Evolutionary conservation across 2,888 invertebrate genomes (phyloP), one percentile per base, ranked within the genome.

Genomic region (Cephus sareptanus): DNA sequence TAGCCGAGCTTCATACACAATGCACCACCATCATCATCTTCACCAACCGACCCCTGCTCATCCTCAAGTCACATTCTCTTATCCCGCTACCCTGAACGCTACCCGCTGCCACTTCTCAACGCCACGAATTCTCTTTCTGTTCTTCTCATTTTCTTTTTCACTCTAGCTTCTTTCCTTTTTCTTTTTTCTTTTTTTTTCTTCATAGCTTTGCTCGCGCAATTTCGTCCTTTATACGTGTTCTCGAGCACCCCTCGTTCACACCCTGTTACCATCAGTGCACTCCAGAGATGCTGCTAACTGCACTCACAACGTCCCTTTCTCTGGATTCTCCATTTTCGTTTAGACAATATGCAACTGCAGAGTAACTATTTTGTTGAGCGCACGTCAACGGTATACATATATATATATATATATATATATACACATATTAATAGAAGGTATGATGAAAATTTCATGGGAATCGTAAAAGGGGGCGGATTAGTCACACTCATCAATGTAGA

Each of bases 1-100:
- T 84, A 82, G 83, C 79, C 78, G 80, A 78, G 82, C 80, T 83
- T 78, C 78, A 73, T 73, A 75, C 78, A 75, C 78, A 75, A 78
- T 78, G 78, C 78, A 78, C 78, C 73, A 75, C 34, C 69, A 37
- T 40, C 40, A 40, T 40, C 40, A 40, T 40, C 40, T 15, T 40
- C 15, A 40, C 40, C 40, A 15, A 40, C 40, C 40, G 15, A 40
- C 40, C 40, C 40, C 40, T 40, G 40, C 15, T 40, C 40, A 40
- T 40, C 40, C 40, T 6, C 40, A 6, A 40, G 40, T 40, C 40
- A 40, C 40, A 40, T 40, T 40, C 40, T 15, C 40, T 40, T 40
- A 15, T 40, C 15, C 40, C 40, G 40, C 40, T 15, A 68, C 15
- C 40, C 15, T 1, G 40, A 40, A 40, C 40, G 15, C 15, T 40